Conservation (phyloP, 92 coral and sea anemone genomes). For the Phenganax subtilis region DNA sequence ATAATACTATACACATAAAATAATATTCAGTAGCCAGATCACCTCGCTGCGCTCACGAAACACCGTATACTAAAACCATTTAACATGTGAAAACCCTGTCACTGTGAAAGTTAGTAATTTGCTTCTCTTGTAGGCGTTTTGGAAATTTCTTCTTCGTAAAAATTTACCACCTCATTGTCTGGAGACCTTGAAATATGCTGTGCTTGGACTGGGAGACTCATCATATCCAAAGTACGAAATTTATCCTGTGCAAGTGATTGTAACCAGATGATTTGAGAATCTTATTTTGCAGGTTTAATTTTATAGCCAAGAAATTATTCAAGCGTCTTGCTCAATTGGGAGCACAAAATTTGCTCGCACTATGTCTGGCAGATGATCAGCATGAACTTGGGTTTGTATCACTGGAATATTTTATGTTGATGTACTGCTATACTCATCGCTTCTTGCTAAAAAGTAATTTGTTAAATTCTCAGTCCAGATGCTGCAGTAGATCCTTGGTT, state of each 20-base stretch:
- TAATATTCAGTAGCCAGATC: no score
- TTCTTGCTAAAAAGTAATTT: not conserved
- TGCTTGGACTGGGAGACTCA: slow-evolving; percentile 91
- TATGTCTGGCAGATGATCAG: slow-evolving; percentile 95
- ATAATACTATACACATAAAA: no score
- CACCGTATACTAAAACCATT: no score
- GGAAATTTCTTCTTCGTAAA: slow-evolving; percentile 82
- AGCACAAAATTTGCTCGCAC: slow-evolving; percentile 51
- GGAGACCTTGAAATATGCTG: slow-evolving; percentile 64
- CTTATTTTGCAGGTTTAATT: slow-evolving; percentile 63
- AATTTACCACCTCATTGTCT: slow-evolving; percentile 75
- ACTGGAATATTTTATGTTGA: not conserved
- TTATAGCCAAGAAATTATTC: slow-evolving; percentile 84
- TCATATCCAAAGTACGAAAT: slow-evolving; percentile 86
- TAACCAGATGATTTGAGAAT: not conserved
- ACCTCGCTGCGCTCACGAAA: no score
- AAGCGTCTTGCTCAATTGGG: slow-evolving; percentile 77
- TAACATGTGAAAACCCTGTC: no score
- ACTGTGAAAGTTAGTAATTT: not conserved
- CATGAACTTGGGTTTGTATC: slow-evolving; percentile 87
- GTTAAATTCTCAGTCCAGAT: slow-evolving; percentile 61
- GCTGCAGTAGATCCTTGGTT: slow-evolving; percentile 97
- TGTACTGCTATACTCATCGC: not conserved
- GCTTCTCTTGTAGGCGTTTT: slow-evolving; percentile 59
- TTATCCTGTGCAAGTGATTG: no score